A percentile compares a stretch with the other conserved stretches of the same genome.
phyloP scores from a whole-genome alignment of 2,888 invertebrate species.

The Notodonta ziczac region DNA sequence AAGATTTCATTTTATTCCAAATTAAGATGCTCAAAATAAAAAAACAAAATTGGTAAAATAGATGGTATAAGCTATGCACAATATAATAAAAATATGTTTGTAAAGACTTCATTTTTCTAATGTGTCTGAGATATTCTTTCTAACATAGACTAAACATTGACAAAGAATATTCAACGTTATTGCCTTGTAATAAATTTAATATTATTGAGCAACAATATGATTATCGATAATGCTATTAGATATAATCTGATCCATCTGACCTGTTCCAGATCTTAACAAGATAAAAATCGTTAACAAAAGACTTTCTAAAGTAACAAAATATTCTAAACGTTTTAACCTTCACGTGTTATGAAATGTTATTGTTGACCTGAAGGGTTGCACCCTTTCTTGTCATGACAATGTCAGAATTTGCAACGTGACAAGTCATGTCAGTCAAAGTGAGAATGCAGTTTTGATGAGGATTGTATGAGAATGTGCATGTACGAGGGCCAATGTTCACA shows the following conservation, averaged over 20 bases:
- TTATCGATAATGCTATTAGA: constrained; percentile 53
- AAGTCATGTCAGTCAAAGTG: constrained; percentile 54
- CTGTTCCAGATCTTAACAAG: constrained; percentile 47
- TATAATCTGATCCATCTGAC: constrained; percentile 40
- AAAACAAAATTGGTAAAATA: no score
- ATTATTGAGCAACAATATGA: constrained; percentile 44
- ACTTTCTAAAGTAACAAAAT: constrained; percentile 47
- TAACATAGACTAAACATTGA: constrained; percentile 1
- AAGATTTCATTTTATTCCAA: no score
- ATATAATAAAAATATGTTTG: no score
- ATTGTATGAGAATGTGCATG: constrained; percentile 9
- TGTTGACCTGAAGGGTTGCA: constrained; percentile 56
- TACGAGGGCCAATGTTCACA: constrained; percentile 44
- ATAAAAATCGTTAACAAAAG: constrained; percentile 43
- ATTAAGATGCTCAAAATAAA: no score
- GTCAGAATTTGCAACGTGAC: constrained; percentile 57
- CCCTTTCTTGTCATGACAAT: constrained; percentile 59
- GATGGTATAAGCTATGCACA: no score
- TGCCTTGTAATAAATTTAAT: constrained; percentile 29
- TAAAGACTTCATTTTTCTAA: no score
- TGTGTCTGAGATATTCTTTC: constrained; percentile 10
- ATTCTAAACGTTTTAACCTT: constrained; percentile 52
- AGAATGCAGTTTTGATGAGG: constrained; percentile 65
- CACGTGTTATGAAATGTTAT: constrained; percentile 52
- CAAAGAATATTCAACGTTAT: constrained; percentile 9